Evolutionary conservation across 2,113 vertebrate genomes (phyloP), one percentile per base, ranked within the genome.

Genomic region (Cottus gobio): DNA sequence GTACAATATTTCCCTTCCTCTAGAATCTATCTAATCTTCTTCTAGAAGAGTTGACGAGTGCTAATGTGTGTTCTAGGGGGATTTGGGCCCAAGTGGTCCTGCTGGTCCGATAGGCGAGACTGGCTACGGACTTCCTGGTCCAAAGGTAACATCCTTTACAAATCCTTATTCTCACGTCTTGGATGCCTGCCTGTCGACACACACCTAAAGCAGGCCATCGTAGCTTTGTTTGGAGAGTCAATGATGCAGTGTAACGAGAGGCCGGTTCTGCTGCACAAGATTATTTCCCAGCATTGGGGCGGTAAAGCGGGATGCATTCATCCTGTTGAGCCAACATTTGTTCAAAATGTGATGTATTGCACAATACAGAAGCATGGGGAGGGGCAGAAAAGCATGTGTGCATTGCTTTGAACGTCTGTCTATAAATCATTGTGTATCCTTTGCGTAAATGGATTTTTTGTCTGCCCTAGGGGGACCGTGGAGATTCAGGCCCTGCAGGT

Each of bases 81-180:
- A 98, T 46, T 5, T 84, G 26, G 97, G 97, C 5, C 94, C 95
- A 61, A 86, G 85, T 79, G 97, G 97, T 87, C 93, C 93, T 77
- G 64, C 93, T 86, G 97, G 97, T 77, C 95, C 95, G n/a, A 5
- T 94, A 20, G 97, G 97, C 69, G 97, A 98, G 92, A 96, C 95
- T 58, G 96, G 97, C 67, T 94, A 96, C 75, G 97, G 97, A 77
- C 95, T 97, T 91, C 95, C 96, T 86, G 97, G 97, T 66, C 94
- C 96, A 81, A 98, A 97, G 96, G 97, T 98, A 92, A 79, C 7
- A 31, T 20, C 11, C 28, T 28, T 1, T 10, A 15, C 24, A 6
- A 57, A 31, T 52, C 4, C 56, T 22, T 28, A 2, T 15, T 70
- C 64, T 9, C 20, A 24, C 22, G 20, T n/a, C 58, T 28, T 62